Base-by-base conservation (phyloP, 2,888 invertebrate species). In the Aphidoletes aphidimyza region DNA sequence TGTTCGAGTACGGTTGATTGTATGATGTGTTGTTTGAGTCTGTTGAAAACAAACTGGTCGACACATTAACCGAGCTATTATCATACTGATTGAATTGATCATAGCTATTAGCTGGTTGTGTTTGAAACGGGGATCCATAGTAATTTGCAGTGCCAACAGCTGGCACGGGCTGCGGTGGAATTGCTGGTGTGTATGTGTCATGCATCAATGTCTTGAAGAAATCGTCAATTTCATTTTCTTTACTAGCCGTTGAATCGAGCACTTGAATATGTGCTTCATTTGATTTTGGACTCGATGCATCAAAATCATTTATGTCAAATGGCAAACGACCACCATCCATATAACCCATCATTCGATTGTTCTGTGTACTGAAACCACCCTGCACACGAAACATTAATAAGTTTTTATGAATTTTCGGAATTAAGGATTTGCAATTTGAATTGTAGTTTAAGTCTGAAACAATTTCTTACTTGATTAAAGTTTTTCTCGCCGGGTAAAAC, bases 401-500 rank as follows among this genome's bases (percentile, higher is more conserved):
- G 22, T 54, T 54, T 42, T 42, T 9, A 9, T 42, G 14, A 42
- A 42, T 42, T 42, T 14, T 9, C 6, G 42, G 6, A 42, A 9
- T 42, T 42, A 9, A 14, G 14, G 42, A 42, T 9, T 42, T 54
- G 54, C 54, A 19, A 54, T n/a, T 30, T n/a, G 86, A 83, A 47
- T 47, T 47, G 30, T 26, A 69, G 22, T 26, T 22, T n/a, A n/a
- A n/a, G n/a, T n/a, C n/a, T n/a, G n/a, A 54, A 54, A 22, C 54
- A 6, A 22, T 8, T 11, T 39, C 42, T 42, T 83, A 84, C 84
- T 19, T 84, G 49, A 84, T 84, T 49, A 34, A 84, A 84, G 87
- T 47, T 87, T 8, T 89, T 88, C 1, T 93, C 92, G 78, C 91
- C 92, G 0, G 95, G 95, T 85, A 96, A 90, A 59, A 95, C 95